phyloP scores from a whole-genome alignment of 92 coral and sea anemone species.

The Parazoanthus atlanticus region DNA sequence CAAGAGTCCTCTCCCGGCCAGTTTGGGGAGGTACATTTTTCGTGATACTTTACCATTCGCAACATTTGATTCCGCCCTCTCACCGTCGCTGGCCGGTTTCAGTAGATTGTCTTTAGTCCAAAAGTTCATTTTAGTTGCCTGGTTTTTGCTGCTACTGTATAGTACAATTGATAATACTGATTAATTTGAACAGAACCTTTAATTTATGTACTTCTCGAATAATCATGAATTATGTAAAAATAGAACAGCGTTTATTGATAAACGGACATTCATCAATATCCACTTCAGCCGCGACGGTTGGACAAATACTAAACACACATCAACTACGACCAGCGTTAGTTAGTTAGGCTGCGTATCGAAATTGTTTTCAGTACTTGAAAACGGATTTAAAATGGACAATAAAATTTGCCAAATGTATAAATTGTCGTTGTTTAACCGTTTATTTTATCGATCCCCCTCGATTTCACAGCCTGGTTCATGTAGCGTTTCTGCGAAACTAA shows the following conservation, averaged over 20 bases:
- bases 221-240: not conserved
- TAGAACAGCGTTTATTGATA: not conserved
- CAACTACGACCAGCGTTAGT: not conserved
- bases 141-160: not conserved
- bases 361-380: conserved; percentile 33
- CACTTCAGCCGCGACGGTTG: not conserved
- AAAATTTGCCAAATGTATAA: conserved; percentile 9
- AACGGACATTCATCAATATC: not conserved
- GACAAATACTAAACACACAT: not conserved
- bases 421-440: not conserved
- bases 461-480: no score
- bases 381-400: conserved; percentile 26
- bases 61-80: not conserved
- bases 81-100: not conserved
- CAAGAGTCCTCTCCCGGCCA: not conserved
- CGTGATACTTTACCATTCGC: not conserved
- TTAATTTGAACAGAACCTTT: not conserved
- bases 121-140: not conserved
- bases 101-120: not conserved
- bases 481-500: no score
- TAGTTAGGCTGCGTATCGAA: conserved; percentile 28
- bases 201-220: conserved; percentile 13
- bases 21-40: not conserved
- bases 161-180: not conserved
- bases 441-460: no score